These are phyloP conservation scores for Xiphophorus hellerii DNA, from an alignment of 2,113 vertebrate genomes.

Conservation along the genomic window DNA sequence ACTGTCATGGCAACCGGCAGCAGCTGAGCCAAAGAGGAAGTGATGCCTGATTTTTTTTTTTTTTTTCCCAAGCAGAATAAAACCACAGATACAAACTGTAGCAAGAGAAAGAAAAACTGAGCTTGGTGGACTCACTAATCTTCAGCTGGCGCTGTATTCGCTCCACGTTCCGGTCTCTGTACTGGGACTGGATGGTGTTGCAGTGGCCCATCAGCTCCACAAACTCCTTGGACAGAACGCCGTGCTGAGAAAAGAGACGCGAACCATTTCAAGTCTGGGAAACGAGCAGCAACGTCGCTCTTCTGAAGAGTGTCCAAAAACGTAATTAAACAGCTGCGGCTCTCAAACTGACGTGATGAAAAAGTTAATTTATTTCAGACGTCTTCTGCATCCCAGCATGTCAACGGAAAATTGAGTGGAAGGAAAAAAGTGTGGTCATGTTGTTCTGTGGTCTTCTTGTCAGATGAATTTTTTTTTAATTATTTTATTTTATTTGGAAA, in stretches of 20 bases:
- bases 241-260: slow-evolving; percentile 76
- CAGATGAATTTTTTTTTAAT: too few relatives aligned
- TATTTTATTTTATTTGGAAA: too few relatives aligned
- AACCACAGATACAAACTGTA: too few relatives aligned
- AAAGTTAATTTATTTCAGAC: background rate
- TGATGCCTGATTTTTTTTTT: background rate
- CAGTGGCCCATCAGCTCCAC: slow-evolving; percentile 87
- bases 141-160: slow-evolving; percentile 88
- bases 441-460: too few relatives aligned
- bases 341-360: background rate
- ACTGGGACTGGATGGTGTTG: slow-evolving; percentile 85
- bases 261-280: background rate
- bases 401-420: too few relatives aligned
- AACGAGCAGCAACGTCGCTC: background rate
- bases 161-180: slow-evolving; percentile 89
- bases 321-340: background rate
- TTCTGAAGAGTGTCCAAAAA: too few relatives aligned
- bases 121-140: slow-evolving; percentile 84
- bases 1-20: too few relatives aligned
- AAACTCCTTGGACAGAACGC: slow-evolving; percentile 85
- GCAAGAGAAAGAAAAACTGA: background rate
- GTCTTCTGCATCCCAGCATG: too few relatives aligned
- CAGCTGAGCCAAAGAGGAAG: background rate
- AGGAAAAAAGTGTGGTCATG: too few relatives aligned
- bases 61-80: too few relatives aligned